Evolutionary conservation across 1,140 invertebrate species (phyloP).

Genomic region (Brachionus calyciflorus): DNA sequence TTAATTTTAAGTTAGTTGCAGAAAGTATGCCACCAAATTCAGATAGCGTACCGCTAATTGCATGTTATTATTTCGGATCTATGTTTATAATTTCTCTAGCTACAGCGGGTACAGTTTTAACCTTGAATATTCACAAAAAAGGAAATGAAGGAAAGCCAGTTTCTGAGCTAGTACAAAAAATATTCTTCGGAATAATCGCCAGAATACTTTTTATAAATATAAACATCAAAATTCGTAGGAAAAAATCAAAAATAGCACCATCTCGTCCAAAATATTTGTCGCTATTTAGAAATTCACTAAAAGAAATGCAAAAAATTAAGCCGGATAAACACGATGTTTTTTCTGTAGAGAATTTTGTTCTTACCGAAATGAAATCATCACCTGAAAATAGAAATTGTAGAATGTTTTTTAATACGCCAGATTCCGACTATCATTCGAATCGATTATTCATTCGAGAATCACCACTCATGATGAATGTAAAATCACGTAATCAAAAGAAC

Average conservation of each 20-base stretch:
- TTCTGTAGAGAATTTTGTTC: neutral
- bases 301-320: neutral
- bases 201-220: slow-evolving; percentile 22
- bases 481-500: neutral
- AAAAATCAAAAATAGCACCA: neutral
- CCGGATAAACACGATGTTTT: neutral
- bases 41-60: slow-evolving; percentile 79
- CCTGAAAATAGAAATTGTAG: neutral
- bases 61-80: slow-evolving; percentile 84
- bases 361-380: neutral
- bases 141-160: slow-evolving; percentile 25
- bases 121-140: slow-evolving; percentile 79
- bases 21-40: slow-evolving; percentile 86
- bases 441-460: neutral
- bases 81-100: slow-evolving; percentile 85
- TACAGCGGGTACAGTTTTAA: slow-evolving; percentile 72
- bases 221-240: neutral
- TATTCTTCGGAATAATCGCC: slow-evolving; percentile 36
- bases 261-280: neutral
- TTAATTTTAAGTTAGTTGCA: slow-evolving; percentile 68
- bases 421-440: neutral
- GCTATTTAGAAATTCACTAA: too few species aligned
- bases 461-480: neutral
- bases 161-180: neutral
- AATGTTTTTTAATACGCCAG: neutral